A percentile compares a stretch with the other conserved stretches of the same genome.
Conservation (phyloP, 37 sponge, comb jelly and placozoan genomes). For the Theonella swinhoei region DNA sequence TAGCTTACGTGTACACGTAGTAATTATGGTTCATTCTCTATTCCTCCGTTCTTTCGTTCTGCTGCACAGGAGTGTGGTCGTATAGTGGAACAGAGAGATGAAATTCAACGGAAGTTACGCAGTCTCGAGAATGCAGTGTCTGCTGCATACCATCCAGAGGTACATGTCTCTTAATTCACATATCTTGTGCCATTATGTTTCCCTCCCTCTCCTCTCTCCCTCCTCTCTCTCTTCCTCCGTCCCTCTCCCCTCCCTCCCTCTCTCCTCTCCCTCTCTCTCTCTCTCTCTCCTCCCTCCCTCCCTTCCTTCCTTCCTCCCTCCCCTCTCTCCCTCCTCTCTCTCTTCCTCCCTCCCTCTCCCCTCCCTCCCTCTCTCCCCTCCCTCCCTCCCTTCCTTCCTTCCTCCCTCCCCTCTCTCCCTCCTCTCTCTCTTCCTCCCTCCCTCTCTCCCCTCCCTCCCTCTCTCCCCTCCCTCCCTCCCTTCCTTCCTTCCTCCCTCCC, state of each 20-base stretch:
- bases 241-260: not conserved
- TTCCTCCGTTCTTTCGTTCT: not conserved
- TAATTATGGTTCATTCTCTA: no score
- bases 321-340: not conserved
- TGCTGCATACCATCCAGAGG: not conserved
- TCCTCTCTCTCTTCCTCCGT: no score
- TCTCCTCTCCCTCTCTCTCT: not conserved
- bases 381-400: not conserved
- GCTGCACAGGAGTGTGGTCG: not conserved
- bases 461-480: not conserved
- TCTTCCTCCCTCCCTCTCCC: not conserved
- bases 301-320: constrained; percentile 4
- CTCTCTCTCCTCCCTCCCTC: not conserved
- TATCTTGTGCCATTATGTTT: not conserved
- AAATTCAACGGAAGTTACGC: constrained; percentile 11
- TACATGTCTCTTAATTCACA: no score
- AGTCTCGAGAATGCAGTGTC: not conserved
- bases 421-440: not conserved
- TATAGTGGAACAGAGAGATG: constrained; percentile 36
- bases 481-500: not conserved
- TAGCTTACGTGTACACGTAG: no score
- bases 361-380: not conserved
- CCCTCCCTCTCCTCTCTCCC: not conserved
- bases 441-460: not conserved
- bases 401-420: not conserved